A percentile compares a stretch with the other conserved stretches of the same genome.
phyloP scores from a whole-genome alignment of 2,797 vertebrate genomes.

The Acanthopagrus latus region DNA sequence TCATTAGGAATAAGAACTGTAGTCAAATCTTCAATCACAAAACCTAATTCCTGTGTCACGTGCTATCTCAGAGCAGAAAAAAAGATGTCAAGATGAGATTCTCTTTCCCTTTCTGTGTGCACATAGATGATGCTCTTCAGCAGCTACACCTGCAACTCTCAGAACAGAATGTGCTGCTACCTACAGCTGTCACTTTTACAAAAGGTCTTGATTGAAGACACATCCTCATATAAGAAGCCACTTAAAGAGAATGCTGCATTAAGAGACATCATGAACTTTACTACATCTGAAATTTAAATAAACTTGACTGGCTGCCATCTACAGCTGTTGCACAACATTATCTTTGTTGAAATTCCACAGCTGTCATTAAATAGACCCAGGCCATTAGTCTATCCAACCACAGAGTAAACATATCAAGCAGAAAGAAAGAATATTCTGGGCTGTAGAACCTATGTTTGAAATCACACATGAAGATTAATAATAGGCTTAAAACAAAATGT shows the following conservation, averaged over 20 bases:
- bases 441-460: background rate
- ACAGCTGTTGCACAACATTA: background rate
- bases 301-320: constrained; percentile 16
- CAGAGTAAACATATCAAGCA: background rate
- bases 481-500: background rate
- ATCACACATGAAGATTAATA: background rate
- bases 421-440: background rate
- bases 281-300: constrained; percentile 2
- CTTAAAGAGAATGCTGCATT: background rate
- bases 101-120: background rate
- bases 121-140: background rate
- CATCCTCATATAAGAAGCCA: background rate
- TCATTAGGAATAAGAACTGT: background rate
- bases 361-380: background rate
- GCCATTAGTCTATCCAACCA: background rate
- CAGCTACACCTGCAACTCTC: background rate
- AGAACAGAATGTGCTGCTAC: background rate
- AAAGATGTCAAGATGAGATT: background rate
- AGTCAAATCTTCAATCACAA: too few species aligned
- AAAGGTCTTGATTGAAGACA: background rate
- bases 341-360: constrained; percentile 9
- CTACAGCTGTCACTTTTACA: background rate
- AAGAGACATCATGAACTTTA: background rate
- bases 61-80: background rate
- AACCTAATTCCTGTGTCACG: background rate